These are phyloP conservation scores for Halocaridina rubra DNA, from an alignment of 2,888 invertebrate species.

Conservation along the genomic window DNA sequence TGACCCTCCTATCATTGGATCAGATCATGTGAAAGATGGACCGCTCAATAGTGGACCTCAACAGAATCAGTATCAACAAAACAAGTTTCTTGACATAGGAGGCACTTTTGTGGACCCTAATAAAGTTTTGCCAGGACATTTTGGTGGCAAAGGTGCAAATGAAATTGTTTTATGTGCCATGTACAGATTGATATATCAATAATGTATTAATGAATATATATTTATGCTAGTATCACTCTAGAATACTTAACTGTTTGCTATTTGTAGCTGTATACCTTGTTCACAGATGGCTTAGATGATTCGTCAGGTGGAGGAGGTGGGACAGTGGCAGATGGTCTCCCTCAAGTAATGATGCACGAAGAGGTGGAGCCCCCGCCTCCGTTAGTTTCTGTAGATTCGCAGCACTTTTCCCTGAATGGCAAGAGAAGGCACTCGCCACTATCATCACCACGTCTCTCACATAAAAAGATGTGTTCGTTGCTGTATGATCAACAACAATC, in stretches of 20 bases:
- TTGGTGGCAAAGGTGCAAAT: conserved; percentile 62
- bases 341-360: conserved; percentile 35
- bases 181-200: background rate
- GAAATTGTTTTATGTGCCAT: no score
- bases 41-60: conserved; percentile 1
- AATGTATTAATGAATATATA: no score
- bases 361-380: conserved; percentile 44
- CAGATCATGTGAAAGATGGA: background rate
- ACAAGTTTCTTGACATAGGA: conserved; percentile 67
- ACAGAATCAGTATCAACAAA: conserved; percentile 38
- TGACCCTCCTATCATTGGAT: conserved; percentile 61
- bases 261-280: background rate
- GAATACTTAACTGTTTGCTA: no score
- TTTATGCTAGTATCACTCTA: no score
- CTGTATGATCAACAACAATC: background rate
- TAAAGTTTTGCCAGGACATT: conserved; percentile 63
- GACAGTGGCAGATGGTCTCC: conserved; percentile 10
- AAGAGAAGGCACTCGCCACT: conserved; percentile 36
- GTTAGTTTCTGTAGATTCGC: conserved; percentile 12
- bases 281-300: conserved; percentile 28
- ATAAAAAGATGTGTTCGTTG: conserved; percentile 43
- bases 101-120: conserved; percentile 66
- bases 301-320: background rate
- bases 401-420: background rate
- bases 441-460: conserved; percentile 35